Conservation (phyloP, 2,113 vertebrate species). For the Stigmatopora argus region DNA sequence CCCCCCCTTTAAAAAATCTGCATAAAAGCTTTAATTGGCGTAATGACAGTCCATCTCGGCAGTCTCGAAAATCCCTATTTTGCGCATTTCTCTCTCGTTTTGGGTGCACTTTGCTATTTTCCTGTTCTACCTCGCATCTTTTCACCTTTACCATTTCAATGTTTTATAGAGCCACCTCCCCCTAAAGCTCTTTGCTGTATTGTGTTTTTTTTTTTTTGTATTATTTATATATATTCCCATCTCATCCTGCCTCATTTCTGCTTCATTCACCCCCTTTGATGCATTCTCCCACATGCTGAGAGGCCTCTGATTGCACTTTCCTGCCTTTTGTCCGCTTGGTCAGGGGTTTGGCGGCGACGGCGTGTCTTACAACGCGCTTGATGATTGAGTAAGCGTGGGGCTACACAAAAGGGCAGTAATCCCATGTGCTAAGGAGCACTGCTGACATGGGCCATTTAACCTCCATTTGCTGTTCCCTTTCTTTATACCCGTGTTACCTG, state of each 20-base stretch:
- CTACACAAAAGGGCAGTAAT: constrained; percentile 65
- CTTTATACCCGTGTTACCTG: constrained; percentile 20
- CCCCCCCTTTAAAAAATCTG: background rate
- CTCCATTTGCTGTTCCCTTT: constrained; percentile 27
- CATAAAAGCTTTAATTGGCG: constrained; percentile 48
- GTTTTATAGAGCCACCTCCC: constrained; percentile 16
- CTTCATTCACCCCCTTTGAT: constrained; percentile 9
- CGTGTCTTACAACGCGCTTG: constrained; percentile 45
- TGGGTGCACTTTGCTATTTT: constrained; percentile 22
- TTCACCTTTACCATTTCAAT: constrained; percentile 22
- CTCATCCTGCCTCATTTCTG: constrained; percentile 8
- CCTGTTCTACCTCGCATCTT: constrained; percentile 21
- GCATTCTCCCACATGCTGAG: constrained; percentile 25
- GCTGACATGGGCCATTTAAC: constrained; percentile 63
- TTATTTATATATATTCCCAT: background rate
- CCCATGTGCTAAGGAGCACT: constrained; percentile 55
- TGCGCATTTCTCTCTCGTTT: constrained; percentile 22
- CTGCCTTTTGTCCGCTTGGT: constrained; percentile 48
- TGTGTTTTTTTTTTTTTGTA: background rate
- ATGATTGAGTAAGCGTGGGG: constrained; percentile 50
- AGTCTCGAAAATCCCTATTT: constrained; percentile 12
- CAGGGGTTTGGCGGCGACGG: constrained; percentile 37
- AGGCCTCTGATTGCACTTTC: constrained; percentile 43
- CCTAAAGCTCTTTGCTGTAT: background rate
- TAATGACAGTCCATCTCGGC: constrained; percentile 31